These are phyloP conservation scores for Nerophis ophidion DNA, from an alignment of 2,113 vertebrate genomes.

Conservation along the genomic window DNA sequence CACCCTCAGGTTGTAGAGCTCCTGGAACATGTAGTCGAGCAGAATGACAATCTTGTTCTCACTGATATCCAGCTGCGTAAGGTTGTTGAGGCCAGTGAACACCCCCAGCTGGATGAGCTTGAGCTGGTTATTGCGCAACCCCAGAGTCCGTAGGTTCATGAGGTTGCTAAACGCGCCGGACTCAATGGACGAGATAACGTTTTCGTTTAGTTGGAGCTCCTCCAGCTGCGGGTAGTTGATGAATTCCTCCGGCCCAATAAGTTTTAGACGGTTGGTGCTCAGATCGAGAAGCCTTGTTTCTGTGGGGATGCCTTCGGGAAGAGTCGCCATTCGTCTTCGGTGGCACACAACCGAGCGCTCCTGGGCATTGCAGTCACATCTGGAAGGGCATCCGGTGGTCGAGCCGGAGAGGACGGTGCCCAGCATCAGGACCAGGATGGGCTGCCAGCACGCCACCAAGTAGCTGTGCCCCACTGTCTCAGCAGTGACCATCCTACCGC, in stretches of 20 bases:
- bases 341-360: conserved; percentile 94
- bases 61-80: conserved; percentile 95
- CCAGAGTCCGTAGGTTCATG: conserved; percentile 87
- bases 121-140: conserved; percentile 91
- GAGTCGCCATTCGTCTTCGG: conserved; percentile 81
- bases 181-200: conserved; percentile 89
- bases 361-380: conserved; percentile 93
- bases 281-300: conserved; percentile 90
- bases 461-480: conserved; percentile 88
- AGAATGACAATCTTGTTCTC: conserved; percentile 99
- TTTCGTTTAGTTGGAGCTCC: conserved; percentile 94
- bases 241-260: conserved; percentile 91
- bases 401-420: conserved; percentile 93
- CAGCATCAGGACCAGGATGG: conserved; percentile 94
- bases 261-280: conserved; percentile 95
- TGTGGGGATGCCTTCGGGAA: conserved; percentile 93
- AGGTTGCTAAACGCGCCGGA: conserved; percentile 95
- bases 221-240: conserved; percentile 91
- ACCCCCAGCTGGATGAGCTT: conserved; percentile 95
- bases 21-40: conserved; percentile 97
- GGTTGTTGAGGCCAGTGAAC: conserved; percentile 94
- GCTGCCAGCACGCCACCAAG: conserved; percentile 97
- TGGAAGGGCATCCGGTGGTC: conserved; percentile 89
- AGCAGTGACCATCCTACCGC: conserved; percentile 88
- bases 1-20: conserved; percentile 92